Evolutionary conservation across 2,888 invertebrate genomes (phyloP).

Genomic region (Paralinhomoeus sp.): DNA sequence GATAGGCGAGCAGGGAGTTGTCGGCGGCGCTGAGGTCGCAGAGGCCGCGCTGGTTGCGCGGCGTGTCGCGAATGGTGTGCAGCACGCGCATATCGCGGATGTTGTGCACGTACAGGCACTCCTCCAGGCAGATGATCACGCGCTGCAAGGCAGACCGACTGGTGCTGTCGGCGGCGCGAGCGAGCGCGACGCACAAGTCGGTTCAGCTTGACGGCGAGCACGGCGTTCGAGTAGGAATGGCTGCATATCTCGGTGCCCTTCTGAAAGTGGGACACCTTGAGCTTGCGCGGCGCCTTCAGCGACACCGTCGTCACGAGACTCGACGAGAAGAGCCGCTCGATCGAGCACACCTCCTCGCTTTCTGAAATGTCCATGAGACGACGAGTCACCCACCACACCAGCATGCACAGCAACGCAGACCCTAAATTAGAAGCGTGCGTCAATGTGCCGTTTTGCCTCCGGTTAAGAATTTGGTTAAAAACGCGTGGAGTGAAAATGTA

Average conservation of each 20-base stretch:
- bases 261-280: constrained; percentile 89
- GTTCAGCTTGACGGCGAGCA: constrained; percentile 79
- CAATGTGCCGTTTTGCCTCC: too few relatives aligned
- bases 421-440: too few relatives aligned
- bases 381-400: too few relatives aligned
- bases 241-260: constrained; percentile 93
- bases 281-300: constrained; percentile 60
- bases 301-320: constrained; percentile 86
- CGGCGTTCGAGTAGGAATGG: constrained; percentile 80
- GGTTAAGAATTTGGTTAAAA: too few relatives aligned
- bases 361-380: too few relatives aligned
- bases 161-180: not conserved
- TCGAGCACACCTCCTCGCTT: constrained; percentile 44
- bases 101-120: constrained; percentile 90
- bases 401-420: too few relatives aligned
- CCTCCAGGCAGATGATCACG: constrained; percentile 85
- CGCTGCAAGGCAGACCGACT: constrained; percentile 37
- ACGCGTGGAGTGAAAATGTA: too few relatives aligned
- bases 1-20: constrained; percentile 82
- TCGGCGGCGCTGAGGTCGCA: constrained; percentile 35
- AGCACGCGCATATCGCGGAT: constrained; percentile 45
- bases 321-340: constrained; percentile 86
- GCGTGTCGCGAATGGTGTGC: constrained; percentile 92
- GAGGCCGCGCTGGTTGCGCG: constrained; percentile 43
- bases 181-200: constrained; percentile 45